phyloP scores from a whole-genome alignment of 1,140 invertebrate genomes.

The Formica exsecta region DNA sequence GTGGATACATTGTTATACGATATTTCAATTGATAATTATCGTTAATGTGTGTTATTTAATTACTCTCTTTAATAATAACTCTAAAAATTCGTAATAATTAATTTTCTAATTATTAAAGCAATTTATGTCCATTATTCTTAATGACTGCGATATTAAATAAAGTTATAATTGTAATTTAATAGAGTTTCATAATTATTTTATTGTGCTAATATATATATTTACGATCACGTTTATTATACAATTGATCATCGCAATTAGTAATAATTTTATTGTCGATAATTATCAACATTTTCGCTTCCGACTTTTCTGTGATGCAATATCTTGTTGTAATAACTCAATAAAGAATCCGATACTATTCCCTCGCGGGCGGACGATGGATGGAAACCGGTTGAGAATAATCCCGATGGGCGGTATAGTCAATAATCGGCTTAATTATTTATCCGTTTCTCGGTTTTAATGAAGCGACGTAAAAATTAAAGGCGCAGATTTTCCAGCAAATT shows the following conservation, averaged over 20 bases:
- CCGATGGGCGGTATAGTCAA: background rate
- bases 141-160: background rate
- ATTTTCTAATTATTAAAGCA: conserved; percentile 23
- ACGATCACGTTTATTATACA: conserved; percentile 1
- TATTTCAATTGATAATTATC: conserved; percentile 21
- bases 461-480: background rate
- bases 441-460: conserved; percentile 19
- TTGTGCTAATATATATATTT: conserved; percentile 1
- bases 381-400: conserved; percentile 17
- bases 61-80: background rate
- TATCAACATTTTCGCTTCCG: background rate
- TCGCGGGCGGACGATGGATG: background rate
- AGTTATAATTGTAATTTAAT: background rate
- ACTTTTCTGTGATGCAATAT: conserved; percentile 1
- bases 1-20: too few species aligned
- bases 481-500: conserved; percentile 1
- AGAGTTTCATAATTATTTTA: conserved; percentile 26
- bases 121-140: conserved; percentile 14
- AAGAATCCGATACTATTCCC: background rate
- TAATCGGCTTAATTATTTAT: conserved; percentile 56
- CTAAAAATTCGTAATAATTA: background rate
- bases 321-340: background rate
- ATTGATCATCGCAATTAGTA: conserved; percentile 16
- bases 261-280: conserved; percentile 23
- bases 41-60: conserved; percentile 30